Conservation (phyloP, 2,113 vertebrate genomes). For the Pongo abelii region DNA sequence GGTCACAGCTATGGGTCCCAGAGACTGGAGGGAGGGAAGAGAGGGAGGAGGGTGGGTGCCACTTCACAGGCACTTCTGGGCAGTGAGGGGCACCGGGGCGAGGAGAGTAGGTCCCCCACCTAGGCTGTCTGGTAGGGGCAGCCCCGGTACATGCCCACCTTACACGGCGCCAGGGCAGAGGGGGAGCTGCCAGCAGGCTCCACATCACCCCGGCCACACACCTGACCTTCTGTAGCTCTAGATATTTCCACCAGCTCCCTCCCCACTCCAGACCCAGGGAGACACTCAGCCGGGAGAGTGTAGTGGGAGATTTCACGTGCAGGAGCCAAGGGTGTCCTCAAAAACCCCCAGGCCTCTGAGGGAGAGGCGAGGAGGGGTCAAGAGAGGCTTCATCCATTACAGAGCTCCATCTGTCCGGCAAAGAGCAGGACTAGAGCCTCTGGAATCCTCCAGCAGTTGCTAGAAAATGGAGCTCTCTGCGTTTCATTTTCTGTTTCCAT, state of each 20-base stretch:
- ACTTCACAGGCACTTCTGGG: background rate
- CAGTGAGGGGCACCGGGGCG: accelerated
- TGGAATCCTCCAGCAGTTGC: background rate
- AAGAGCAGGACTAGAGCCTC: background rate
- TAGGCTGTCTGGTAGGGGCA: background rate
- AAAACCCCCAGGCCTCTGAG: background rate
- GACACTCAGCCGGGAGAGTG: background rate
- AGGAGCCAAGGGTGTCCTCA: background rate
- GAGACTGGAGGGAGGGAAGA: background rate
- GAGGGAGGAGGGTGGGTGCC: accelerated
- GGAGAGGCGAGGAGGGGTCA: background rate
- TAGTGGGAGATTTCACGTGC: background rate
- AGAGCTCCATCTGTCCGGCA: background rate
- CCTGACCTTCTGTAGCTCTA: accelerated
- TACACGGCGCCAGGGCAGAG: background rate
- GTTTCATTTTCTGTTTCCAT: background rate
- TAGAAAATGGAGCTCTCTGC: background rate
- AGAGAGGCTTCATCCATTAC: too few species aligned
- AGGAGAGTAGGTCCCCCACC: background rate
- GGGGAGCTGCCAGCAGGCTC: accelerated
- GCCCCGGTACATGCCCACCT: accelerated
- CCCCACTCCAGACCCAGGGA: too few species aligned
- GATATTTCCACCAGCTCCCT: background rate
- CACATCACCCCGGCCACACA: accelerated
- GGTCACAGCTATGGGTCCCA: background rate